Evolutionary conservation across 2,888 invertebrate genomes (phyloP).

Genomic region (Thera obeliscata): DNA sequence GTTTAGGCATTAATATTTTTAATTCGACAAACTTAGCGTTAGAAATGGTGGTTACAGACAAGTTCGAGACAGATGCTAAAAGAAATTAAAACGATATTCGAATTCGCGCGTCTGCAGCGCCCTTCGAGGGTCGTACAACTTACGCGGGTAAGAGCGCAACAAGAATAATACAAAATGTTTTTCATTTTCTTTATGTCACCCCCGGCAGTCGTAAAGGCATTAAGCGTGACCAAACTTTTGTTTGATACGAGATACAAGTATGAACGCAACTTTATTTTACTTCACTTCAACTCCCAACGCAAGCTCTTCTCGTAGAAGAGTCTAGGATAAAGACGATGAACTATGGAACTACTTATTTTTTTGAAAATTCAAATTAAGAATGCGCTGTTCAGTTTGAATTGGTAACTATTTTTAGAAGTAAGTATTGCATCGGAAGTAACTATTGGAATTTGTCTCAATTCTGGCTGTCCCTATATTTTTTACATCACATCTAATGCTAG

Average conservation of each 20-base stretch:
- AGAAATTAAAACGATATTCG: constrained; percentile 40
- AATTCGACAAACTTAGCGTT: not conserved
- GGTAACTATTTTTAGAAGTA: too few relatives aligned
- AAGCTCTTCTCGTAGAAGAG: constrained; percentile 16
- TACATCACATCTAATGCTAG: too few relatives aligned
- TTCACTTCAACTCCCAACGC: constrained; percentile 20
- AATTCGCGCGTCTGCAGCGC: constrained; percentile 51
- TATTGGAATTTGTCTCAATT: too few relatives aligned
- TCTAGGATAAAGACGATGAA: not conserved
- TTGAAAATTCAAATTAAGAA: not conserved
- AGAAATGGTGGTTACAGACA: constrained; percentile 13
- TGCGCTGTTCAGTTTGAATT: not conserved
- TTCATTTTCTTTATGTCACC: constrained; percentile 96
- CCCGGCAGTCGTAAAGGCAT: constrained; percentile 93
- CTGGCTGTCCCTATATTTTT: too few relatives aligned
- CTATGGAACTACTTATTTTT: not conserved
- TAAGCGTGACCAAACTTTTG: constrained; percentile 93
- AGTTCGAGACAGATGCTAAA: constrained; percentile 22
- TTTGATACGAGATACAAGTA: constrained; percentile 83
- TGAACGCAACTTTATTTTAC: constrained; percentile 58
- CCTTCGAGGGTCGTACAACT: constrained; percentile 76
- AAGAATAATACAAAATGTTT: constrained; percentile 89
- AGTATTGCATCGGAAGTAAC: too few relatives aligned
- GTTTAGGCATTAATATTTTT: not conserved
- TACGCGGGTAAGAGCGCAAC: constrained; percentile 82